These are phyloP conservation scores for Aurelia aurita DNA, from an alignment of 30 jellyfish, hydroid and myxozoan genomes.

Conservation along the genomic window DNA sequence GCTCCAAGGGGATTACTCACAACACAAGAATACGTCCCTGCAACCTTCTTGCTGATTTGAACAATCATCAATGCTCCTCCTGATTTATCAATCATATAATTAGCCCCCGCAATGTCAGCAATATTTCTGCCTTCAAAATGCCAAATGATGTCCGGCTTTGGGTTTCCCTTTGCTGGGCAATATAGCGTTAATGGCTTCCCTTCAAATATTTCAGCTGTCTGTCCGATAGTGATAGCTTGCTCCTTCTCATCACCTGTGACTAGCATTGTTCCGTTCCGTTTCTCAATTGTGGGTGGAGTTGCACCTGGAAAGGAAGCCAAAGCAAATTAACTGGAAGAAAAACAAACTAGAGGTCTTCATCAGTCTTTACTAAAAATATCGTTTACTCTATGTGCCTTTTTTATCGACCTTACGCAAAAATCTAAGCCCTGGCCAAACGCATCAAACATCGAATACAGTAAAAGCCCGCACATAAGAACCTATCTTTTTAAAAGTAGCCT, in stretches of 20 bases:
- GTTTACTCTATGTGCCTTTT: too few species aligned
- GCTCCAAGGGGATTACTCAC: slow-evolving; percentile 80
- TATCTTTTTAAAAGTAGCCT: too few species aligned
- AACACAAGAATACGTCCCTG: slow-evolving; percentile 79
- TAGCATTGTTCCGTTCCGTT: slow-evolving; percentile 36
- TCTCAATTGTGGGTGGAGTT: slow-evolving; percentile 53
- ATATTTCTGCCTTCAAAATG: slow-evolving; percentile 58
- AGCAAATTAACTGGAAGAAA: neutral
- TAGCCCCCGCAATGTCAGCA: slow-evolving; percentile 10
- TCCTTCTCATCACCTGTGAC: slow-evolving; percentile 39
- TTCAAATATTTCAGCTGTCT: slow-evolving; percentile 66
- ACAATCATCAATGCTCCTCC: slow-evolving; percentile 81
- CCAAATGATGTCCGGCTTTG: slow-evolving; percentile 83
- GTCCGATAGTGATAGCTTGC: slow-evolving; percentile 76
- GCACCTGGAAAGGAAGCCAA: slow-evolving; percentile 50
- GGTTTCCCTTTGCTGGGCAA: slow-evolving; percentile 79
- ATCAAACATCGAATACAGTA: too few species aligned
- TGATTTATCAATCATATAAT: slow-evolving; percentile 66
- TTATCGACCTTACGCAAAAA: too few species aligned
- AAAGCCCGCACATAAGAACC: too few species aligned
- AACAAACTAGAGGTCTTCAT: too few species aligned
- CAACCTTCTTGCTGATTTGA: slow-evolving; percentile 52
- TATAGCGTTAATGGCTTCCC: slow-evolving; percentile 78
- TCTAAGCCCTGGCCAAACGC: too few species aligned
- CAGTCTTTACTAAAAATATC: too few species aligned